Percentiles rank a stretch among this genome's conserved stretches.
Evolutionary conservation across 2,797 vertebrate species (phyloP).

Genomic region (Prionace glauca): DNA sequence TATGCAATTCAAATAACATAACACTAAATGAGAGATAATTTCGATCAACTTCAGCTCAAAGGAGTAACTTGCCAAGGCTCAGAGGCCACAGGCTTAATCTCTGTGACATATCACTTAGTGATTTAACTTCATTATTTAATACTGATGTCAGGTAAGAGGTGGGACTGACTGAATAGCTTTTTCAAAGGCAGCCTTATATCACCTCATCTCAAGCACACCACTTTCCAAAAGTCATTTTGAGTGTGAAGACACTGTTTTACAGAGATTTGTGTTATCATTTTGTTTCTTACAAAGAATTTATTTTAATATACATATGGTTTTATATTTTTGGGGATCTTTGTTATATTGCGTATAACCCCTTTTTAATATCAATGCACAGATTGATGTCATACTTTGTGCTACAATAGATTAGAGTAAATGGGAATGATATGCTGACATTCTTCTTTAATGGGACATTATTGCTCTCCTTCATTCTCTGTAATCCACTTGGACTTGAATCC

Average conservation of each 20-base stretch:
- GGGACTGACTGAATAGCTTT: not conserved
- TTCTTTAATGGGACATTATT: not conserved
- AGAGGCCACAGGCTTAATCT: not conserved
- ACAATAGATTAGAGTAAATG: not conserved
- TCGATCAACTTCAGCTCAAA: not conserved
- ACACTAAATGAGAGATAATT: not conserved
- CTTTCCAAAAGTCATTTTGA: not conserved
- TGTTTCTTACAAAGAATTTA: not conserved
- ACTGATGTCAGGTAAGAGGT: not conserved
- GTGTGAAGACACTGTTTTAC: not conserved
- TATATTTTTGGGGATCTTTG: not conserved
- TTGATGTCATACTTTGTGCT: not conserved
- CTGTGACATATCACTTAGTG: not conserved
- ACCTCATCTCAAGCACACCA: not conserved
- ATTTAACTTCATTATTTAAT: not conserved
- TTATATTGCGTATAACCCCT: not conserved
- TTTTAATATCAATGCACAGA: not conserved
- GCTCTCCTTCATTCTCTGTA: not conserved
- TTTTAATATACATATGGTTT: not conserved
- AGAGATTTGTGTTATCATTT: not conserved
- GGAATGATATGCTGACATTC: not conserved
- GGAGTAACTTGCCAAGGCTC: not conserved
- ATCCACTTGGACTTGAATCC: not conserved
- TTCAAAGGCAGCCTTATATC: not conserved
- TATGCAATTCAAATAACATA: not conserved